These are phyloP conservation scores for Drosophila fungiperda DNA, from an alignment of 2,888 invertebrate species.

Conservation along the genomic window DNA sequence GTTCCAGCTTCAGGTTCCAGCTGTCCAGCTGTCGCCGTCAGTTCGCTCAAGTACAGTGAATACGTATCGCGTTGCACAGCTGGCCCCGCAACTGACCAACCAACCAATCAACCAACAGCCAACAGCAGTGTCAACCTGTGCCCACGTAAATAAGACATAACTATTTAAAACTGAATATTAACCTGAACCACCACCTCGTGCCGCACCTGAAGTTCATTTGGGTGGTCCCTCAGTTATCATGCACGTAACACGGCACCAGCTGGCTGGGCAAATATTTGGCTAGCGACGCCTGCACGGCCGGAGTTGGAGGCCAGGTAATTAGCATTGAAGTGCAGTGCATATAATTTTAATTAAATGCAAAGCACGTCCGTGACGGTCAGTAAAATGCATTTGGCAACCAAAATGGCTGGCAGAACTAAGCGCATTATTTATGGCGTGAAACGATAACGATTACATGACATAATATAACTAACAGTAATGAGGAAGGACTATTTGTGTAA, in stretches of 20 bases:
- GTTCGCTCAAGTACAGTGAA: constrained; percentile 1
- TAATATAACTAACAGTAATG: constrained; percentile 37
- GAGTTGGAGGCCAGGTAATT: constrained; percentile 36
- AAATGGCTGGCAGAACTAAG: constrained; percentile 15
- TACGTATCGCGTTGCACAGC: constrained; percentile 33
- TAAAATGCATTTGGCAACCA: constrained; percentile 45
- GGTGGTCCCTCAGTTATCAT: constrained; percentile 64
- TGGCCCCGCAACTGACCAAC: constrained; percentile 10
- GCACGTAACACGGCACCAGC: constrained; percentile 57
- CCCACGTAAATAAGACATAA: constrained; percentile 28
- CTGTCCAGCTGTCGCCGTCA: constrained; percentile 16
- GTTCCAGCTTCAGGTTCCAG: constrained; percentile 24
- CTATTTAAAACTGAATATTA: constrained; percentile 49
- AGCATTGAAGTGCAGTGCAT: constrained; percentile 40
- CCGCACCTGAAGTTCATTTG: constrained; percentile 56
- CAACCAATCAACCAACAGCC: not conserved
- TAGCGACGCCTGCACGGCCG: constrained; percentile 33
- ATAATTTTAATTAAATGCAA: constrained; percentile 64
- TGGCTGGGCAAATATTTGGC: constrained; percentile 65
- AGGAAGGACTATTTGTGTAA: constrained; percentile 36
- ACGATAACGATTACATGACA: constrained; percentile 58
- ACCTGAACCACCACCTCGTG: constrained; percentile 18
- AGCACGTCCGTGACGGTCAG: constrained; percentile 46
- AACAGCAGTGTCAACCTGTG: constrained; percentile 4
- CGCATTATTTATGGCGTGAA: constrained; percentile 49